These are phyloP conservation scores for Furnarius figulus DNA, from an alignment of 2,113 vertebrate species.

Conservation along the genomic window DNA sequence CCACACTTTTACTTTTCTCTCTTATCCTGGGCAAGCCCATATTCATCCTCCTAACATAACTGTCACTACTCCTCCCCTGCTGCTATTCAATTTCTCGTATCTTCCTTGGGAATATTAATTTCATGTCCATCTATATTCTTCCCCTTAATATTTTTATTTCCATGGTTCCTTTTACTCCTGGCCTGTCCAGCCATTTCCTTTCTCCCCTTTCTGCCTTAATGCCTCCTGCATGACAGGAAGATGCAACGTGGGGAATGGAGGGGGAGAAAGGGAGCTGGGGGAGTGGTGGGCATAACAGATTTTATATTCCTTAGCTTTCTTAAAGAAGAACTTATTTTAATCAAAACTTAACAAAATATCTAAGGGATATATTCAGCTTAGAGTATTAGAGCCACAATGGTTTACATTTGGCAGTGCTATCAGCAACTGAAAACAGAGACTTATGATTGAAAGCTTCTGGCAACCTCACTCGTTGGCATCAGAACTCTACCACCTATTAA, in stretches of 20 bases:
- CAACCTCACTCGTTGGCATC: constrained; percentile 3
- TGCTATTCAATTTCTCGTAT: not conserved
- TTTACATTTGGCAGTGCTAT: not conserved
- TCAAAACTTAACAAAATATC: not conserved
- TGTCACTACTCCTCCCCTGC: not conserved
- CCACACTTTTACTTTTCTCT: not conserved
- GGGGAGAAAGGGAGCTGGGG: accelerated
- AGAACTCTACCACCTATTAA: not conserved
- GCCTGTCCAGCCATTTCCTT: not conserved
- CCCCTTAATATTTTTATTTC: not conserved
- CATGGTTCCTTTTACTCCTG: not conserved
- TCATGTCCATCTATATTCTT: not conserved
- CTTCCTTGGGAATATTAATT: not conserved
- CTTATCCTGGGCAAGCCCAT: accelerated
- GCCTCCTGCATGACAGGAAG: not conserved
- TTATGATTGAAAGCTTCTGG: constrained; percentile 34
- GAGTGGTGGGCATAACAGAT: not conserved
- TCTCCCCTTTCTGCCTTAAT: not conserved
- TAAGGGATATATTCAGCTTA: not conserved
- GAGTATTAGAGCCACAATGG: not conserved
- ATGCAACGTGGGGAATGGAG: accelerated
- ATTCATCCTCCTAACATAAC: not conserved
- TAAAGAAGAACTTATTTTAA: not conserved
- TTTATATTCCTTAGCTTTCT: not conserved
- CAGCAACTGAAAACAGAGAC: not conserved